Percentiles rank a stretch among this genome's conserved stretches.
These are phyloP conservation scores for Apodemia mormo DNA, from an alignment of 2,888 invertebrate species.

Conservation along the genomic window DNA sequence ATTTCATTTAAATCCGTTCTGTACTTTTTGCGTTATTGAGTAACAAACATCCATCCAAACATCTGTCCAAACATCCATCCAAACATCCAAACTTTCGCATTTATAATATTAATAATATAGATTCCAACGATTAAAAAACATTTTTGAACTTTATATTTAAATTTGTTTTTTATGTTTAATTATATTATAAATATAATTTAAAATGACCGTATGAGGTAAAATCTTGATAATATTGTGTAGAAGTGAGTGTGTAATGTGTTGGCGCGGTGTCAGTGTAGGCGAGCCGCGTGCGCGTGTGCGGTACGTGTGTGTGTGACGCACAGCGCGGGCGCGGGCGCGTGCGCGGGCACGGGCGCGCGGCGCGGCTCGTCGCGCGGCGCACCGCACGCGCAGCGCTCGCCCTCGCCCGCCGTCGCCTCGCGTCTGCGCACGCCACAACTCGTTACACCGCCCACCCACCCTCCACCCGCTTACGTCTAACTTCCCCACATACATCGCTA, in stretches of 20 bases:
- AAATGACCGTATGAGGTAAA: too few species aligned
- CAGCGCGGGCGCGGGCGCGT: constrained; percentile 6
- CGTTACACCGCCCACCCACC: constrained; percentile 26
- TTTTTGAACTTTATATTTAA: too few species aligned
- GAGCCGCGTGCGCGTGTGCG: constrained; percentile 21
- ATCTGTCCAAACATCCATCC: too few species aligned
- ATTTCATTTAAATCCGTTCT: too few species aligned
- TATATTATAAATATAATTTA: too few species aligned
- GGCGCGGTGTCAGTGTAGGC: constrained; percentile 18
- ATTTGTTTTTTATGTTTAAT: too few species aligned
- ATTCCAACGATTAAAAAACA: too few species aligned
- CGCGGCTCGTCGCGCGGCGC: constrained; percentile 43
- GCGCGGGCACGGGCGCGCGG: not conserved
- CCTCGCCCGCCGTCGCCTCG: constrained; percentile 35
- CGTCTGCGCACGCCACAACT: constrained; percentile 32
- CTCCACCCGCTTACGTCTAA: constrained; percentile 25
- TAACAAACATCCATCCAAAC: too few species aligned
- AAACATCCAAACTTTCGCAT: too few species aligned
- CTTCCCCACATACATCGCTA: not conserved
- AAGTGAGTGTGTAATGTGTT: not conserved
- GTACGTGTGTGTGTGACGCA: constrained; percentile 15
- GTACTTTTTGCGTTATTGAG: too few species aligned
- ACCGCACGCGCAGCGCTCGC: constrained; percentile 54
- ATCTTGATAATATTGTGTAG: too few species aligned
- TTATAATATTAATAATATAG: too few species aligned